Evolutionary conservation across 2,113 vertebrate genomes (phyloP).

Genomic region (Polyodon spathula): DNA sequence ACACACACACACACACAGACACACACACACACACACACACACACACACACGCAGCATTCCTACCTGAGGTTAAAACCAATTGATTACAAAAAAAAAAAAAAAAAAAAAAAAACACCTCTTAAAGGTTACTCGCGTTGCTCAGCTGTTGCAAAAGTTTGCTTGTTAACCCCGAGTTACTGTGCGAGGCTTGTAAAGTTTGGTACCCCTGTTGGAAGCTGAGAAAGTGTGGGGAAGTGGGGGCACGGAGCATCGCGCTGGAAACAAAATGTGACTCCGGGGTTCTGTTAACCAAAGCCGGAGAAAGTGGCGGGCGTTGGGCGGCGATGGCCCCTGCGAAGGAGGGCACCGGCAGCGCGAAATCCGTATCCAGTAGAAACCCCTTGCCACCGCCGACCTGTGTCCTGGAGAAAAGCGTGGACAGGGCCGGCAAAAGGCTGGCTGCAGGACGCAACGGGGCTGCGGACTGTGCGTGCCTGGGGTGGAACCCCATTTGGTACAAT

Average conservation of each 20-base stretch:
- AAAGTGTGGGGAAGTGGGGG: conserved; percentile 43
- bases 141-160: conserved; percentile 34
- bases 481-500: conserved; percentile 38
- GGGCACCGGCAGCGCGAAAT: conserved; percentile 29
- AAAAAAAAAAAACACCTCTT: too few species aligned
- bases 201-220: conserved; percentile 52
- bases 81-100: too few species aligned
- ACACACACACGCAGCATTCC: conserved; percentile 21
- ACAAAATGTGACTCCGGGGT: conserved; percentile 33
- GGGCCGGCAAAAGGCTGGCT: conserved; percentile 55
- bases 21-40: not conserved
- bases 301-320: conserved; percentile 26
- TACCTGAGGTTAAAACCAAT: conserved; percentile 44
- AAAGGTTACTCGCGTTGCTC: conserved; percentile 24
- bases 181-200: conserved; percentile 48
- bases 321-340: conserved; percentile 14
- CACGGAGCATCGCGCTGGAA: conserved; percentile 45
- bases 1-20: not conserved
- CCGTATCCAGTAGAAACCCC: conserved; percentile 42
- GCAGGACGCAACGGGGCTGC: conserved; percentile 48
- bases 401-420: conserved; percentile 58
- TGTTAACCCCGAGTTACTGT: conserved; percentile 26
- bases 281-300: conserved; percentile 27
- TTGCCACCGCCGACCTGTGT: conserved; percentile 39
- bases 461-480: conserved; percentile 39